Evolutionary conservation across 2,888 invertebrate species (phyloP), one percentile per base, ranked within the genome.

Genomic region (Synergus itoensis): DNA sequence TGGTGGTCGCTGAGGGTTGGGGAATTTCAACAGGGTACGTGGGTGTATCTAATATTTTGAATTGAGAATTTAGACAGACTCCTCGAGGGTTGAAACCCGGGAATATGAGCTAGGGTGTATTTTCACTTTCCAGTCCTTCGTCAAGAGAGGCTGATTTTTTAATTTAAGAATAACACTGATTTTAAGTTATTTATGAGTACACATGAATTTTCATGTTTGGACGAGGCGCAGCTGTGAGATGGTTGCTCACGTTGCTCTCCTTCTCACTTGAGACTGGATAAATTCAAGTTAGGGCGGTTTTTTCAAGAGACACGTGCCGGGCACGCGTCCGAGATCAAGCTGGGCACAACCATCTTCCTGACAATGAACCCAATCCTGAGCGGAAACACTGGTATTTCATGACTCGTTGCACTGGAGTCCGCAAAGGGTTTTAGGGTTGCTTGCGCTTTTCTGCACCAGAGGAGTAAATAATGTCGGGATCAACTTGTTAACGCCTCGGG

Each of bases 151-250:
- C 53, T 40, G 21, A 53, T 80, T 76, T 84, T 82, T 82, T 83
- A 28, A 63, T 77, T 43, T 77, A 67, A 69, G 53, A 73, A 81
- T 81, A 83, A 84, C 82, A 84, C 83, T 83, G 41, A 62, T 63
- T 83, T 84, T 81, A 81, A 82, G 82, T 81, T 84, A 36, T 40
- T 36, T 41, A 53, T 77, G 40, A 57, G 57, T 28, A 48, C 62
- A 69, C 86, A 86, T 82, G 85, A 88, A 88, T 88, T 88, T 88
- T 87, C 85, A 86, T 88, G 85, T 88, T 88, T 88, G 85, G 85
- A 88, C 84, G 84, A 87, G 83, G 79, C 80, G 85, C 87, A 88
- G 87, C 86, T 87, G 87, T 63, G 18, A 63, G 57, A 18, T 62
- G 16, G n/a, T 41, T 14, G 9, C 28, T 28, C 8, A 28, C 11